A percentile compares a stretch with the other conserved stretches of the same genome.
phyloP scores from a whole-genome alignment of 2,113 vertebrate species.

The Lophochroa leadbeateri region DNA sequence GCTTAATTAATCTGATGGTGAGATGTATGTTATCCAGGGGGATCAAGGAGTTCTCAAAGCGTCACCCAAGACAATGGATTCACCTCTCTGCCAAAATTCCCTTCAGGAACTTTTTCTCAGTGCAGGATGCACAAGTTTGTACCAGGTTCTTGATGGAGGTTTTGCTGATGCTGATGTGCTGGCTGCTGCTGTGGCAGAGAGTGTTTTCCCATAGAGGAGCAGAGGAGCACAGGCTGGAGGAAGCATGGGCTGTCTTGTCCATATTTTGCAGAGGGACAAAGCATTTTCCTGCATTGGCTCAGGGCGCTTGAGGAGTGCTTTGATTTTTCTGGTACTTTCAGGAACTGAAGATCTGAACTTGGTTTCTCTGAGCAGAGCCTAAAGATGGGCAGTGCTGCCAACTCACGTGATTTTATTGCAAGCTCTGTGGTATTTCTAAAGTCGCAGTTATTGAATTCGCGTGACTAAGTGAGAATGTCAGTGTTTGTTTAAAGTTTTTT shows the following conservation, averaged over 20 bases:
- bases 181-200: not conserved
- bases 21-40: not conserved
- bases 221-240: not conserved
- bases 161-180: not conserved
- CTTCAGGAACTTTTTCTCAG: not conserved
- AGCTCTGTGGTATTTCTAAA: not conserved
- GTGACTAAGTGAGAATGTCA: not conserved
- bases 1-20: not conserved
- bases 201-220: not conserved
- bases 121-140: not conserved
- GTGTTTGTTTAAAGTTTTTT: not conserved
- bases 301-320: not conserved
- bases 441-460: not conserved
- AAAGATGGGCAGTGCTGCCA: not conserved
- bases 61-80: not conserved
- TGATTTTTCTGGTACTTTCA: not conserved
- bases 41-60: not conserved
- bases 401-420: not conserved
- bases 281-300: not conserved
- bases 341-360: not conserved
- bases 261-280: not conserved
- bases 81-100: not conserved
- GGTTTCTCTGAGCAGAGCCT: not conserved
- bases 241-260: not conserved
- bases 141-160: not conserved